phyloP scores from a whole-genome alignment of 2,113 vertebrate genomes.

The Ursus arctos region DNA sequence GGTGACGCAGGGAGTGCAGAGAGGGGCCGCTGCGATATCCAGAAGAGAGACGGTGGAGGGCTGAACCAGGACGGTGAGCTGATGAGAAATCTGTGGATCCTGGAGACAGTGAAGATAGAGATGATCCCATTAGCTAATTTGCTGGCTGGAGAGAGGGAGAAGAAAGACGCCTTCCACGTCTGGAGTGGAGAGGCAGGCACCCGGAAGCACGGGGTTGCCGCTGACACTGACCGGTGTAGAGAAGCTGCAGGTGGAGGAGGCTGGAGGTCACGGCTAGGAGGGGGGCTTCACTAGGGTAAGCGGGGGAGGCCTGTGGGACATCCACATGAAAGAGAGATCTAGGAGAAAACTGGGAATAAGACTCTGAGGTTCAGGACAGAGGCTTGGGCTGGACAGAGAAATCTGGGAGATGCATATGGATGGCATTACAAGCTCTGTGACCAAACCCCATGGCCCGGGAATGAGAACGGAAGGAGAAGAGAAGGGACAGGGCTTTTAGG shows the following conservation, averaged over 20 bases:
- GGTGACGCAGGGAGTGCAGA: not conserved
- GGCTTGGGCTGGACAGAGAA: not conserved
- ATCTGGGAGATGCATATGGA: not conserved
- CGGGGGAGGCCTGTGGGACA: not conserved
- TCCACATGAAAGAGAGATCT: not conserved
- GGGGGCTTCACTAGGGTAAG: not conserved
- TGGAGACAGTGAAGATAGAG: not conserved
- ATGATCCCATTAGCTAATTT: not conserved
- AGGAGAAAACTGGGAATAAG: not conserved
- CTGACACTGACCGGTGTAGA: not conserved
- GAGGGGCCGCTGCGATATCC: not conserved
- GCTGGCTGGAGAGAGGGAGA: not conserved
- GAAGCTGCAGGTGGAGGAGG: not conserved
- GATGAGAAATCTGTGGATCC: not conserved
- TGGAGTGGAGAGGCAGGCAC: not conserved
- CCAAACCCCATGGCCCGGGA: not conserved
- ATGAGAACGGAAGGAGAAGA: not conserved
- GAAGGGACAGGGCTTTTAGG: not conserved
- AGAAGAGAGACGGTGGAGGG: not conserved
- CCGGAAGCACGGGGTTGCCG: not conserved
- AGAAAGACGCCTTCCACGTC: not conserved
- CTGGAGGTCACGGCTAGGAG: not conserved
- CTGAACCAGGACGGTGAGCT: not conserved
- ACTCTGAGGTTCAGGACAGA: not conserved
- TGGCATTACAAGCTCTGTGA: not conserved